These are phyloP conservation scores for Sipha maydis DNA, from an alignment of 2,888 invertebrate genomes.

Conservation along the genomic window DNA sequence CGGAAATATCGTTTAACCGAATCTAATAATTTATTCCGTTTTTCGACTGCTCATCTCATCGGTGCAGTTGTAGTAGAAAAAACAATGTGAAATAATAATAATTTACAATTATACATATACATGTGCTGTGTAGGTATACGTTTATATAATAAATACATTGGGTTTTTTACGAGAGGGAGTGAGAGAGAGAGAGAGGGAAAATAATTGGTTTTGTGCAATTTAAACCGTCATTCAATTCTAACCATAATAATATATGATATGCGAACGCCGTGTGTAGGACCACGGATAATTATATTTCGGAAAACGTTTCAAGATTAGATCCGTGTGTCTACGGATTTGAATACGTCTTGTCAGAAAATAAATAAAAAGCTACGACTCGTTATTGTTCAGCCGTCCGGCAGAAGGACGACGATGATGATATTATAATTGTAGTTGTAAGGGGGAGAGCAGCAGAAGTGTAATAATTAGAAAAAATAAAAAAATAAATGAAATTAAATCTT, in stretches of 20 bases:
- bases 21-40: not conserved
- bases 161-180: not conserved
- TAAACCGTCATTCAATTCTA: not conserved
- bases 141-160: not conserved
- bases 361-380: not conserved
- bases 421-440: not conserved
- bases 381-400: not conserved
- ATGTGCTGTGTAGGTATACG: not conserved
- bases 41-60: too few relatives aligned
- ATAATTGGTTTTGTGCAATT: constrained; percentile 45
- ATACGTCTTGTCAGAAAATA: not conserved
- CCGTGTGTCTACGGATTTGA: not conserved
- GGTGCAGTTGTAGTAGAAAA: too few relatives aligned
- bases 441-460: not conserved
- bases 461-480: not conserved
- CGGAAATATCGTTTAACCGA: not conserved
- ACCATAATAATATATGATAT: not conserved
- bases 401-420: not conserved
- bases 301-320: constrained; percentile 10
- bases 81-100: not conserved
- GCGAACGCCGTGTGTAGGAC: not conserved
- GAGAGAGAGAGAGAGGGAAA: not conserved
- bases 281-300: not conserved
- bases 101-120: too few relatives aligned
- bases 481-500: constrained; percentile 18